These are phyloP conservation scores for Petrocephalus schoutedeni DNA, from an alignment of 2,797 vertebrate species.

Conservation along the genomic window DNA sequence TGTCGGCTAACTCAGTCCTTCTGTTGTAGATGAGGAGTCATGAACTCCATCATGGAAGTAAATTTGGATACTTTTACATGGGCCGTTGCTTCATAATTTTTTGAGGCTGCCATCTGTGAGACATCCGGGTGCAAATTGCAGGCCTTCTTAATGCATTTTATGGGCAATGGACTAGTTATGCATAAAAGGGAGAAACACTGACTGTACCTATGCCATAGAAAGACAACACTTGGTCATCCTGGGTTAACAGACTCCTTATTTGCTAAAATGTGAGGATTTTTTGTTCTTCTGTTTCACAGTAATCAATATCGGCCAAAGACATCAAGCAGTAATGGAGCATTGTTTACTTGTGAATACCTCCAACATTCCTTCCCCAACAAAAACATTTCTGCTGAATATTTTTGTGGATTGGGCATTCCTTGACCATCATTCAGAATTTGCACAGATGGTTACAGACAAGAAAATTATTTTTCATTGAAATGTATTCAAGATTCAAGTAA, in stretches of 20 bases:
- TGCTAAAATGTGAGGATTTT: background rate
- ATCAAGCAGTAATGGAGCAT: background rate
- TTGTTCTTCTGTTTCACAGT: background rate
- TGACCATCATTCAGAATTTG: background rate
- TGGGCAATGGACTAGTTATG: background rate
- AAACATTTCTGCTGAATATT: background rate
- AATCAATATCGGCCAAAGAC: background rate
- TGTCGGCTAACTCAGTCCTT: conserved; percentile 5
- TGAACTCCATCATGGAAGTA: background rate
- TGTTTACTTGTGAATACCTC: background rate
- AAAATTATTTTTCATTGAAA: background rate
- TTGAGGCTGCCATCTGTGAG: background rate
- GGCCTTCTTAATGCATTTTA: background rate
- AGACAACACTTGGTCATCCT: background rate
- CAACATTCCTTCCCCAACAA: background rate
- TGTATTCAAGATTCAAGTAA: background rate
- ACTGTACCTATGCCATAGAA: background rate
- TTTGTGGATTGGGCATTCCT: background rate
- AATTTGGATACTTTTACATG: conserved; percentile 8
- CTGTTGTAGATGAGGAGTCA: background rate
- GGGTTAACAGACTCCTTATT: background rate
- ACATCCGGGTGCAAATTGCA: background rate
- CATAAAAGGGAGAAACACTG: background rate
- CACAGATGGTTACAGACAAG: background rate
- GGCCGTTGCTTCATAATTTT: background rate